These are phyloP conservation scores for Charaxes varanes DNA, from an alignment of 1,140 invertebrate species.

Conservation along the genomic window DNA sequence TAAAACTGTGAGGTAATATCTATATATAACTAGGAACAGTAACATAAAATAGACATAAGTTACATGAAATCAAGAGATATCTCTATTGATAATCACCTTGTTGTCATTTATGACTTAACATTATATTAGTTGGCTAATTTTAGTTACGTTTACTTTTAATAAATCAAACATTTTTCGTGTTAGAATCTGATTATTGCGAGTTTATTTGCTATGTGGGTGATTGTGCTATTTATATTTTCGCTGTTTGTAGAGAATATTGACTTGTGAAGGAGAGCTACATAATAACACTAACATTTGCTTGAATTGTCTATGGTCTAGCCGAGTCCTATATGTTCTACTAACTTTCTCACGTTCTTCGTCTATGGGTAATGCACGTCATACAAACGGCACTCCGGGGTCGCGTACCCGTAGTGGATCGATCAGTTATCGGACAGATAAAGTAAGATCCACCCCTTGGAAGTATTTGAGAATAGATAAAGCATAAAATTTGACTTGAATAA, in stretches of 20 bases:
- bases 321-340: conserved; percentile 3
- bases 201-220: conserved; percentile 59
- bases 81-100: conserved; percentile 10
- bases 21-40: conserved; percentile 9
- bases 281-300: conserved; percentile 46
- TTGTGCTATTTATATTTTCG: conserved; percentile 47
- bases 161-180: conserved; percentile 59
- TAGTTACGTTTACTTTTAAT: conserved; percentile 60
- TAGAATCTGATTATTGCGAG: conserved; percentile 52
- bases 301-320: conserved; percentile 9
- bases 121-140: conserved; percentile 58
- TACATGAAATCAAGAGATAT: conserved; percentile 8
- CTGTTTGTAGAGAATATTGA: conserved; percentile 15
- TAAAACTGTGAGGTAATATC: conserved; percentile 1
- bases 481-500: too few relatives aligned
- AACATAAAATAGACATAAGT: conserved; percentile 16
- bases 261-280: conserved; percentile 48
- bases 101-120: conserved; percentile 41
- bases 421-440: too few relatives aligned
- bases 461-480: too few relatives aligned
- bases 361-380: background rate
- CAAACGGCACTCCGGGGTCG: too few relatives aligned
- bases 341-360: background rate
- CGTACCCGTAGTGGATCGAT: too few relatives aligned
- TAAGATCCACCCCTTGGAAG: too few relatives aligned